A percentile compares a stretch with the other conserved stretches of the same genome.
phyloP scores from a whole-genome alignment of 2,888 invertebrate species.

The Hoplodrina ambigua region DNA sequence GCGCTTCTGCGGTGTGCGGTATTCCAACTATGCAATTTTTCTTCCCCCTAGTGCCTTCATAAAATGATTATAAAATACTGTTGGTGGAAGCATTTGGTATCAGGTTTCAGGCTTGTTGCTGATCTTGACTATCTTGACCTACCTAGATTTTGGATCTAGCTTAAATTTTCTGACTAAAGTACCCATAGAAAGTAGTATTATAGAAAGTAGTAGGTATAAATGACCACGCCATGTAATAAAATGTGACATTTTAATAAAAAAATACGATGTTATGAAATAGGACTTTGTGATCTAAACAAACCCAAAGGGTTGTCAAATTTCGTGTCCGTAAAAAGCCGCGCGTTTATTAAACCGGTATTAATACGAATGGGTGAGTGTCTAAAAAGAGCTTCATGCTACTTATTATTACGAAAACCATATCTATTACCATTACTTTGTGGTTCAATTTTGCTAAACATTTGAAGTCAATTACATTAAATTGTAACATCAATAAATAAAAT shows the following conservation, averaged over 20 bases:
- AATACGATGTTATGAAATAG: conserved; percentile 28
- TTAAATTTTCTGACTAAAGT: too few relatives aligned
- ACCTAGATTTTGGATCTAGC: too few relatives aligned
- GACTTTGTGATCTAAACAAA: conserved; percentile 37
- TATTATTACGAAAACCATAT: conserved; percentile 23
- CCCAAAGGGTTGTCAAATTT: conserved; percentile 44
- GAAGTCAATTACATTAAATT: conserved; percentile 25
- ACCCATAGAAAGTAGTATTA: too few relatives aligned
- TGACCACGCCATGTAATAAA: conserved; percentile 1
- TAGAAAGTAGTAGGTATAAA: too few relatives aligned
- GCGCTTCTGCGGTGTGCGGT: neutral
- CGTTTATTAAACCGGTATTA: conserved; percentile 52
- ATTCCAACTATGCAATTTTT: conserved; percentile 25
- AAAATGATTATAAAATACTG: neutral
- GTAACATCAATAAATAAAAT: conserved; percentile 56
- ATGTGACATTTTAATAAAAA: conserved; percentile 28
- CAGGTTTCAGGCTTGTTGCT: neutral
- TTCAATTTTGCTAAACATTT: conserved; percentile 3
- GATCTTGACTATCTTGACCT: too few relatives aligned
- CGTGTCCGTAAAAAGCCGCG: conserved; percentile 38
- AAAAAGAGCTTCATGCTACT: conserved; percentile 31
- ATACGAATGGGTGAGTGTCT: conserved; percentile 30
- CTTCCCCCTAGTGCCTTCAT: neutral
- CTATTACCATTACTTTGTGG: conserved; percentile 13
- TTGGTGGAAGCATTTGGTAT: neutral